These are phyloP conservation scores for Thymelicus sylvestris DNA, from an alignment of 2,888 invertebrate genomes.

Conservation along the genomic window DNA sequence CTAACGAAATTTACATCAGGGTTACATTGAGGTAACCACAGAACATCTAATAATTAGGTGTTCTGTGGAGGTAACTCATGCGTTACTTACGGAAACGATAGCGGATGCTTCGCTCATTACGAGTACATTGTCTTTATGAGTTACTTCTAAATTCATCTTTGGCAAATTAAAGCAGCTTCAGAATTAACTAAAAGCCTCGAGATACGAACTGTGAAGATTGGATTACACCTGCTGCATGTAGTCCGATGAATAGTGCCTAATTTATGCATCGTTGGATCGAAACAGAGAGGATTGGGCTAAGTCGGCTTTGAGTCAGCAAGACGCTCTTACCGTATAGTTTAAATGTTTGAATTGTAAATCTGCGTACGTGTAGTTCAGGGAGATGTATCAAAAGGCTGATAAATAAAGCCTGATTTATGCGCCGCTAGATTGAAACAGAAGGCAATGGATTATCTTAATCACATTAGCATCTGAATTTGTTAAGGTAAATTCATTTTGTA, in stretches of 20 bases:
- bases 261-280: constrained; percentile 26
- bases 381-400: constrained; percentile 10
- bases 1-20: too few relatives aligned
- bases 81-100: too few relatives aligned
- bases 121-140: background rate
- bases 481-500: background rate
- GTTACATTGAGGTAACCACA: too few relatives aligned
- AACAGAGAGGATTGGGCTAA: constrained; percentile 22
- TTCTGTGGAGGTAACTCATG: too few relatives aligned
- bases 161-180: constrained; percentile 5
- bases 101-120: too few relatives aligned
- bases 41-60: too few relatives aligned
- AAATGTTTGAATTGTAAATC: constrained; percentile 19
- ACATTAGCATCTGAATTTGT: background rate
- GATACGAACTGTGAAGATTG: constrained; percentile 11
- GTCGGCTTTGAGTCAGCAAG: constrained; percentile 16
- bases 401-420: constrained; percentile 5
- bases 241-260: constrained; percentile 20
- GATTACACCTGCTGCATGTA: constrained; percentile 21
- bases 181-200: constrained; percentile 11
- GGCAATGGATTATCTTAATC: background rate
- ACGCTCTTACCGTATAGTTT: constrained; percentile 10
- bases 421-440: background rate
- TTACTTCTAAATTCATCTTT: background rate
- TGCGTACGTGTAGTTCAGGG: background rate